Percentiles rank a stretch among this genome's conserved stretches.
Evolutionary conservation across 2,888 invertebrate species (phyloP).

Genomic region (Argynnis bischoffii): DNA sequence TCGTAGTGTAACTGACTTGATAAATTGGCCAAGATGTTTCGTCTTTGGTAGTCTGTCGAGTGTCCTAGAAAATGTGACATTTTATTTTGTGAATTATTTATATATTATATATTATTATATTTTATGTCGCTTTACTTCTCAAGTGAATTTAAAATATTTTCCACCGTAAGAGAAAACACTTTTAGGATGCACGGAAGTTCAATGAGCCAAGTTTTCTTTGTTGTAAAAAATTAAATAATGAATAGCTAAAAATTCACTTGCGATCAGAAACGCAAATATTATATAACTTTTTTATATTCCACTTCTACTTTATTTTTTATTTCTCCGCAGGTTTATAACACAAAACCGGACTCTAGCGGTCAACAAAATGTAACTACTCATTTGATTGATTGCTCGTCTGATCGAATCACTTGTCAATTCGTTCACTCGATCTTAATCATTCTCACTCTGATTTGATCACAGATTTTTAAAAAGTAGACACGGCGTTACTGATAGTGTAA

Average conservation of each 20-base stretch:
- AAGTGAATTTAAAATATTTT: constrained; percentile 52
- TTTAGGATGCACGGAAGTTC: background rate
- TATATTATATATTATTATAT: constrained; percentile 42
- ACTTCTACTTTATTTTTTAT: constrained; percentile 79
- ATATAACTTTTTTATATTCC: constrained; percentile 61
- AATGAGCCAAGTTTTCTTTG: background rate
- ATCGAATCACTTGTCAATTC: constrained; percentile 75
- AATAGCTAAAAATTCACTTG: constrained; percentile 50
- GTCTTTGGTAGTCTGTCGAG: constrained; percentile 8
- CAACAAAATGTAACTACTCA: constrained; percentile 82
- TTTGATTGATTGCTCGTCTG: constrained; percentile 76
- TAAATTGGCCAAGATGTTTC: constrained; percentile 18
- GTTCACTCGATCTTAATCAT: constrained; percentile 75
- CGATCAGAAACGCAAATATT: constrained; percentile 60
- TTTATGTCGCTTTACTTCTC: constrained; percentile 66
- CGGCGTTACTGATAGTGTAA: constrained; percentile 56
- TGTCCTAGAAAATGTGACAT: constrained; percentile 9
- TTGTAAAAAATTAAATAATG: too few species aligned
- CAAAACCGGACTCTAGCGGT: constrained; percentile 82
- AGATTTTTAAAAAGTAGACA: constrained; percentile 66
- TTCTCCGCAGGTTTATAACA: constrained; percentile 83
- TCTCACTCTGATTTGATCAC: constrained; percentile 75
- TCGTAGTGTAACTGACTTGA: constrained; percentile 33
- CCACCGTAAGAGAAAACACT: background rate
- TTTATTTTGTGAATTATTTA: constrained; percentile 30